Evolutionary conservation across 2,113 vertebrate genomes (phyloP), one percentile per base, ranked within the genome.

Genomic region (Athene cunicularia): DNA sequence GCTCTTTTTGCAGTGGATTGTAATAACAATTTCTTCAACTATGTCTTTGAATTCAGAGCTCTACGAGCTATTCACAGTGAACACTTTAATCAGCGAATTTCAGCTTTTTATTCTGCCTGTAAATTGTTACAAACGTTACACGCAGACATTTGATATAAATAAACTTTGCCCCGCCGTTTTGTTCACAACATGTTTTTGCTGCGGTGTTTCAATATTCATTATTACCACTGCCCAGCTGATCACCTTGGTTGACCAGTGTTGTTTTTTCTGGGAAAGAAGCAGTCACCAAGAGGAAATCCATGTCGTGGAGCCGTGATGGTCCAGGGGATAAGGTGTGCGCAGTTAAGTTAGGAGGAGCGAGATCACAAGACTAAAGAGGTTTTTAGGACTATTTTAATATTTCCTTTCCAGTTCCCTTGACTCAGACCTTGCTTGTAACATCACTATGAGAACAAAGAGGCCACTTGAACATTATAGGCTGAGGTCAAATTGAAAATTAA

Each of bases 401-500:
- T 97, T 97, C 95, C 96, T 95, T 96, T 91, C 81, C 91, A 86
- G 74, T 91, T 94, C 89, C 94, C 89, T 96, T 96, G 94, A 97
- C 96, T 96, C 94, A 97, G 89, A 88, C 93, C 95, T 97, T 74
- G 93, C 91, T 96, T 90, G 94, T 96, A 96, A 90, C 95, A 96
- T 94, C 91, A 0, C 84, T 55, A 32, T 2, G 82, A 95, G 93
- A 96, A 96, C 96, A 97, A 97, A 96, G 94, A 88, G 94, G 94
- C 91, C 94, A 97, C 95, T 97, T 87, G 81, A 96, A 95, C 67
- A 80, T 96, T 96, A 96, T 91, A 97, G 94, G 75, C 84, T 96
- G 94, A 97, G 96, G 95, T 97, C 97, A 97, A 97, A 96, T 95
- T 95, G 95, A 93, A 96, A 97, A 97, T 97, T 97, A 97, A 97